phyloP scores from a whole-genome alignment of 2,113 vertebrate genomes.

The Nestor notabilis region DNA sequence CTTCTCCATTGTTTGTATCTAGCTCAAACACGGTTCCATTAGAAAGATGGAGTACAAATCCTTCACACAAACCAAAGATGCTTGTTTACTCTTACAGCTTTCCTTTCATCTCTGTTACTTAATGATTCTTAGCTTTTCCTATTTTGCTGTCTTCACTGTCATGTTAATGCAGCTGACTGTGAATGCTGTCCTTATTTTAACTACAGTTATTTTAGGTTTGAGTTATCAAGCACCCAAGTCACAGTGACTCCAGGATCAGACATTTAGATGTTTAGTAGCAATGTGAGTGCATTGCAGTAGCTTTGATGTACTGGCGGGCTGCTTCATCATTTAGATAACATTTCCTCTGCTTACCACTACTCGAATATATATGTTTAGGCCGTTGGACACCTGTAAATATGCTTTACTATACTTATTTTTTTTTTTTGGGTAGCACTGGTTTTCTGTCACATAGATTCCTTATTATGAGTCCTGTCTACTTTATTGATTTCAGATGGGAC shows the following conservation, averaged over 20 bases:
- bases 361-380: neutral
- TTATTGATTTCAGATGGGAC: neutral
- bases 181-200: neutral
- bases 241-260: neutral
- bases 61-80: neutral
- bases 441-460: neutral
- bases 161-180: neutral
- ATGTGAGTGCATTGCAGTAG: neutral
- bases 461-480: neutral
- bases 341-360: neutral
- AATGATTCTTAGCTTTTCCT: neutral
- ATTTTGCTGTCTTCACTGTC: neutral
- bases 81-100: neutral
- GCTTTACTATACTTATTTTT: neutral
- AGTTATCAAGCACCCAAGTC: neutral
- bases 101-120: slow-evolving; percentile 5
- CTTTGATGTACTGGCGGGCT: neutral
- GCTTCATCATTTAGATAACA: neutral
- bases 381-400: neutral
- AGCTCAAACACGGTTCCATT: neutral
- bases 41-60: neutral
- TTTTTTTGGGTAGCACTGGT: neutral
- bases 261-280: neutral
- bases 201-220: neutral
- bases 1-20: neutral